Evolutionary conservation across 53 echinoderm and acorn worm species (phyloP).

Genomic region (Astropecten irregularis): DNA sequence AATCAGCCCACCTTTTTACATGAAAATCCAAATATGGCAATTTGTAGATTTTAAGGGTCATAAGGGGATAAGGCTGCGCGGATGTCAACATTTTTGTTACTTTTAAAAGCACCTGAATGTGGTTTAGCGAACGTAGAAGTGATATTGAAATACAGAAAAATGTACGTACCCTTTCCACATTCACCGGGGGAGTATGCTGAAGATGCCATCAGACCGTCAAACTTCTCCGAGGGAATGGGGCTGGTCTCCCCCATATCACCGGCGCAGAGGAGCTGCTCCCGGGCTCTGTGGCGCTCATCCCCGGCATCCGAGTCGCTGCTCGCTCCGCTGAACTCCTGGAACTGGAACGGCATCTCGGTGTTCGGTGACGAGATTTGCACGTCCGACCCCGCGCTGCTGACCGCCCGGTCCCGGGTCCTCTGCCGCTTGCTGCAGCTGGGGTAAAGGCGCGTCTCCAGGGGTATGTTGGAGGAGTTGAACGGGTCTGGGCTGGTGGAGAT

Average conservation of each 20-base stretch:
- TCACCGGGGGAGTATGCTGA: not conserved
- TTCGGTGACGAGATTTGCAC: not conserved
- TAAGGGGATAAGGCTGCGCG: too few species aligned
- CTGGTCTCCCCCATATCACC: not conserved
- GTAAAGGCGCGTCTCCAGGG: constrained; percentile 45
- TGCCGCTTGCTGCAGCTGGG: not conserved
- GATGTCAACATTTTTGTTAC: too few species aligned
- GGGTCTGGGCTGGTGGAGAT: constrained; percentile 18
- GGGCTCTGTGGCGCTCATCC: constrained; percentile 22
- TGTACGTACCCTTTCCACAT: constrained; percentile 22
- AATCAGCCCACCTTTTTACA: too few species aligned
- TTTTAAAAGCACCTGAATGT: too few species aligned
- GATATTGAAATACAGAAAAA: too few species aligned
- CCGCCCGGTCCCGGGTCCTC: not conserved
- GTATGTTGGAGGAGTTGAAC: constrained; percentile 21
- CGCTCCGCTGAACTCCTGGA: constrained; percentile 43
- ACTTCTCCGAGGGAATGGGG: constrained; percentile 18
- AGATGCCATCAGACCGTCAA: not conserved
- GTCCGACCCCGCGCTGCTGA: constrained; percentile 4
- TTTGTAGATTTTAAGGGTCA: too few species aligned
- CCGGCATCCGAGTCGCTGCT: constrained; percentile 45
- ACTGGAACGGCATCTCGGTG: constrained; percentile 37
- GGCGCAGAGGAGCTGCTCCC: constrained; percentile 20
- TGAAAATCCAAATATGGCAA: too few species aligned
- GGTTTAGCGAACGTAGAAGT: too few species aligned